A percentile compares a stretch with the other conserved stretches of the same genome.
phyloP scores from a whole-genome alignment of 2,888 invertebrate species.

The Pedicia rivosa region DNA sequence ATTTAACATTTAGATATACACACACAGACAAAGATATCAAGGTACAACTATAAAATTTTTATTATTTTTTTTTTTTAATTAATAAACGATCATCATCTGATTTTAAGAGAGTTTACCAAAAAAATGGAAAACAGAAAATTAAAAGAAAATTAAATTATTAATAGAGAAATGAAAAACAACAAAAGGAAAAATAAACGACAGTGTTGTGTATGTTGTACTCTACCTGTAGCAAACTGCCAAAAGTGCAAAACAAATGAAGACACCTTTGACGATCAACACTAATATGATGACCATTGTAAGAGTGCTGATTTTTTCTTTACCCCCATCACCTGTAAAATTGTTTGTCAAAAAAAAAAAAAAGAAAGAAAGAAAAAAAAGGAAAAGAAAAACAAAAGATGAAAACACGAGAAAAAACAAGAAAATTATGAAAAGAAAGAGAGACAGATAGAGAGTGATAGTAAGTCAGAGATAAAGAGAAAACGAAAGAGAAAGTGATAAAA shows the following conservation, averaged over 20 bases:
- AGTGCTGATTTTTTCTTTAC: conserved; percentile 73
- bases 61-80: too few relatives aligned
- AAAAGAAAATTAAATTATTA: too few relatives aligned
- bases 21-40: too few relatives aligned
- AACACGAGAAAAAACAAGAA: background rate
- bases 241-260: conserved; percentile 92
- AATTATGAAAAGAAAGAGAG: background rate
- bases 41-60: too few relatives aligned
- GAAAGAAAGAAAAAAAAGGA: background rate
- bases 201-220: too few relatives aligned
- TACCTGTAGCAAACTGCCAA: conserved; percentile 94
- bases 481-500: too few relatives aligned
- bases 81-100: too few relatives aligned
- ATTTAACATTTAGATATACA: too few relatives aligned
- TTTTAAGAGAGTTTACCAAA: too few relatives aligned
- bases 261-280: conserved; percentile 80
- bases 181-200: too few relatives aligned
- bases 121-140: too few relatives aligned
- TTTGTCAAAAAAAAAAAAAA: conserved; percentile 4
- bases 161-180: too few relatives aligned
- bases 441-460: background rate
- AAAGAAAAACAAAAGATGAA: background rate
- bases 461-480: background rate
- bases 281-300: conserved; percentile 83
- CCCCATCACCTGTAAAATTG: conserved; percentile 45